Evolutionary conservation across 2,113 vertebrate genomes (phyloP).

Genomic region (Rafetus swinhoei): DNA sequence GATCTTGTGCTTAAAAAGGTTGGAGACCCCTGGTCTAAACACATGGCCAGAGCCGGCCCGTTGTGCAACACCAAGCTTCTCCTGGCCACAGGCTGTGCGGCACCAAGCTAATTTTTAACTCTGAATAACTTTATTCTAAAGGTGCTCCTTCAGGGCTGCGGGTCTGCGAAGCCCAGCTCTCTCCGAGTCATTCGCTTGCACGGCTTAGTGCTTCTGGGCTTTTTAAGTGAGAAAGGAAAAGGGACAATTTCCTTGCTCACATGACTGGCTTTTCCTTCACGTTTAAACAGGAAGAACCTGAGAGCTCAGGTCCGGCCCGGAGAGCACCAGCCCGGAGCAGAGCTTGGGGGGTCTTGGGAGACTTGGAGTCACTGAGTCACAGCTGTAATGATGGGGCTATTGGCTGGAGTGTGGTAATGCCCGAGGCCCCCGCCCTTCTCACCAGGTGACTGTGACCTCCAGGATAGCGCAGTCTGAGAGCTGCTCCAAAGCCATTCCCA

Average conservation of each 20-base stretch:
- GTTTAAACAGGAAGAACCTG: constrained; percentile 23
- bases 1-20: too few species aligned
- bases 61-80: background rate
- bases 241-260: constrained; percentile 6
- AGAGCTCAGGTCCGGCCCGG: background rate
- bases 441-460: too few species aligned
- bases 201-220: background rate
- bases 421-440: too few species aligned
- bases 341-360: background rate
- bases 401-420: constrained; percentile 42
- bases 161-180: background rate
- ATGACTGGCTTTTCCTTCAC: background rate
- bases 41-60: too few species aligned
- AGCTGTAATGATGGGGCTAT: constrained; percentile 21
- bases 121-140: background rate
- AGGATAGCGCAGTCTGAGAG: background rate
- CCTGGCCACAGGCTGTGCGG: fast-evolving
- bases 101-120: background rate
- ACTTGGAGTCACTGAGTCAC: background rate
- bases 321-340: constrained; percentile 43
- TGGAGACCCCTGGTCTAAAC: too few species aligned
- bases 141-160: background rate
- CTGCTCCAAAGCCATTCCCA: background rate
- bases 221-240: background rate
- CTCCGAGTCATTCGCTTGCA: background rate